These are phyloP conservation scores for Metopolophium dirhodum DNA, from an alignment of 1,140 invertebrate species.

Conservation along the genomic window DNA sequence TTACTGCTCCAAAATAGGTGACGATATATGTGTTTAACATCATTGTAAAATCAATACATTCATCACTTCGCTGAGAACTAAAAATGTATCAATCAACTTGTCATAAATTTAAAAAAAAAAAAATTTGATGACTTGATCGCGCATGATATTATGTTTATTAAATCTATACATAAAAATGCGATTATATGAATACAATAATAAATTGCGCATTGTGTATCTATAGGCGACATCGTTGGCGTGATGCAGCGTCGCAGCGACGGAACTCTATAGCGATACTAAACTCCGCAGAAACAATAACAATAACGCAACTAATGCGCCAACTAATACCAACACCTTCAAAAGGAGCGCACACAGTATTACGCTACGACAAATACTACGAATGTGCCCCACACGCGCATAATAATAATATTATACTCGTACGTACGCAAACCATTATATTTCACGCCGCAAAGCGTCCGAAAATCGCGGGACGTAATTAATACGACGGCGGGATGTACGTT, in stretches of 20 bases:
- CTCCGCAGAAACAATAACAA: background rate
- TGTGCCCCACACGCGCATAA: background rate
- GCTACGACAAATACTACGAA: background rate
- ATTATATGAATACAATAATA: background rate
- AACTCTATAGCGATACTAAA: background rate
- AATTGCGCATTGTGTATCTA: background rate
- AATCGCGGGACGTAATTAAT: slow-evolving; percentile 9
- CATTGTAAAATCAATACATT: background rate
- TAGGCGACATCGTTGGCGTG: background rate
- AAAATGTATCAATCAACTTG: background rate
- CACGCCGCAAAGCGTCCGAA: background rate
- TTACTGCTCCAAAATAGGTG: too few relatives aligned
- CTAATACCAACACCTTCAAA: too few relatives aligned
- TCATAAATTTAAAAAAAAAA: background rate
- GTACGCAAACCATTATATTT: background rate
- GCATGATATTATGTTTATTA: background rate
- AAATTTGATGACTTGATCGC: background rate
- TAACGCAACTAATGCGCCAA: background rate
- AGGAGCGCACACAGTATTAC: background rate
- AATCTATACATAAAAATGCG: background rate
- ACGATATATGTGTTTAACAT: too few relatives aligned
- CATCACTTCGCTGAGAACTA: background rate
- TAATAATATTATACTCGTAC: background rate
- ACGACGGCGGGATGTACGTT: too few relatives aligned
- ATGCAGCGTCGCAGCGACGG: too few relatives aligned